phyloP scores from a whole-genome alignment of 1,140 invertebrate species.

The Gryon sp. region DNA sequence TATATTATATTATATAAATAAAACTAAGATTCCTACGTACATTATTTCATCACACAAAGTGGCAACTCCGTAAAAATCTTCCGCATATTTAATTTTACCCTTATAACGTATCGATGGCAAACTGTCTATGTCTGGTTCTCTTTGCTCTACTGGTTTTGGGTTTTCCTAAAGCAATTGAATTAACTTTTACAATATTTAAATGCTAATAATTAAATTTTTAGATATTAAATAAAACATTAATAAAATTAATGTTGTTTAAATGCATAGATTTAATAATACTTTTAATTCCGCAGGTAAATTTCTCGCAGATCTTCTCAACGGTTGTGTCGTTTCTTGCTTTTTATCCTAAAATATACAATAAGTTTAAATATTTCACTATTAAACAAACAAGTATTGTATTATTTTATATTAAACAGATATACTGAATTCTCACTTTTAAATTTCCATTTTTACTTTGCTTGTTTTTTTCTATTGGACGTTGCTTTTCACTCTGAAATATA shows the following conservation, averaged over 20 bases:
- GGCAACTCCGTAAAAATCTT: conserved; percentile 79
- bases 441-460: no score
- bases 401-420: no score
- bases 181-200: background rate
- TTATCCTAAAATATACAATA: conserved; percentile 3
- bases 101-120: conserved; percentile 77
- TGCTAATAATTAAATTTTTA: conserved; percentile 14
- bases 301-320: conserved; percentile 50
- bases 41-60: conserved; percentile 79
- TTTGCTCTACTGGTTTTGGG: conserved; percentile 13
- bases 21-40: no score
- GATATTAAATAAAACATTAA: no score
- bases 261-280: conserved; percentile 34
- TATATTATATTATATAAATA: no score
- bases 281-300: conserved; percentile 54
- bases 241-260: conserved; percentile 3
- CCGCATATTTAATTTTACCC: conserved; percentile 79
- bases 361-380: conserved; percentile 5
- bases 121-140: conserved; percentile 35
- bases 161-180: conserved; percentile 34
- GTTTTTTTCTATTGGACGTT: no score
- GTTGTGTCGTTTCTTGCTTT: conserved; percentile 7
- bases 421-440: no score
- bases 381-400: background rate
- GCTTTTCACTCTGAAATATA: no score